Percentiles rank a stretch among this genome's conserved stretches.
phyloP scores from a whole-genome alignment of 2,888 invertebrate species.

The Lysandra coridon region DNA sequence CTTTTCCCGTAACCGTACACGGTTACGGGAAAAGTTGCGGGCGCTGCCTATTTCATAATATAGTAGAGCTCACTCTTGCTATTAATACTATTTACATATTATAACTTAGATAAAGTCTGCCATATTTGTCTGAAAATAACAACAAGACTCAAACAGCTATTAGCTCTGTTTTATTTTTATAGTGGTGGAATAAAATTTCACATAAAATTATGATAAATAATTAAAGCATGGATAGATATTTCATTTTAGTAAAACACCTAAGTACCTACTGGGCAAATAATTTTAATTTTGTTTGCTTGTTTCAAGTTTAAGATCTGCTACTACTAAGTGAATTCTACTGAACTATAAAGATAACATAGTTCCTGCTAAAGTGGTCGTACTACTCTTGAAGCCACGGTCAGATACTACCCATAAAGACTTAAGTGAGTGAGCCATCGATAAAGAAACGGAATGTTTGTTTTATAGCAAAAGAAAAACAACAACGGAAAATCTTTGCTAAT shows the following conservation, averaged over 20 bases:
- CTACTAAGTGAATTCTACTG: background rate
- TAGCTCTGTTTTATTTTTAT: too few species aligned
- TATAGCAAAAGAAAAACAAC: background rate
- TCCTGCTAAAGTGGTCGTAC: background rate
- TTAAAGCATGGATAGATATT: background rate
- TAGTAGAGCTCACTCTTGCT: too few species aligned
- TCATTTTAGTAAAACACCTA: background rate
- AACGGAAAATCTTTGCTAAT: background rate
- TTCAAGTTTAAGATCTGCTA: background rate
- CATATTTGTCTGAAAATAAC: too few species aligned
- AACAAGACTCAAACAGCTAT: too few species aligned
- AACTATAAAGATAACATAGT: constrained; percentile 4
- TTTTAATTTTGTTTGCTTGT: background rate
- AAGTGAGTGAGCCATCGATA: background rate
- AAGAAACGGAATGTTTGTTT: background rate
- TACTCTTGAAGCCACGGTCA: background rate
- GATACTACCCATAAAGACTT: constrained; percentile 6
- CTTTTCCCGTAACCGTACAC: too few species aligned
- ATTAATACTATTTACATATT: too few species aligned
- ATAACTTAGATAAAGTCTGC: too few species aligned
- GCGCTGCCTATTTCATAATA: too few species aligned
- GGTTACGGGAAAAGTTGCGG: too few species aligned
- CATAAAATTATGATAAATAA: background rate
- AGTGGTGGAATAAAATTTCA: background rate
- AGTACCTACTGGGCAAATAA: background rate